phyloP scores from a whole-genome alignment of 2,113 vertebrate genomes.

The Embiotoca jacksoni region DNA sequence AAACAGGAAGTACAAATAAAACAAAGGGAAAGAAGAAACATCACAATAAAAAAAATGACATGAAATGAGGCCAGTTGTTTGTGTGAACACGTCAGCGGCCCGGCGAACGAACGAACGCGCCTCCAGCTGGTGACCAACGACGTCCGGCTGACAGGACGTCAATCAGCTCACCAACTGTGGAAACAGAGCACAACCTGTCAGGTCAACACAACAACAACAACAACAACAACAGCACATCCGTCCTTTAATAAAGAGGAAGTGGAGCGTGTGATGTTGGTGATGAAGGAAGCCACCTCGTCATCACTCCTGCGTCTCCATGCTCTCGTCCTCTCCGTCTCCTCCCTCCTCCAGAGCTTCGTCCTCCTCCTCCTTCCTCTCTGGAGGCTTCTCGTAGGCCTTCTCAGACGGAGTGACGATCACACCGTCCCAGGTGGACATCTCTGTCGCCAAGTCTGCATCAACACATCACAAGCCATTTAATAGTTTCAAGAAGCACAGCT shows the following conservation, averaged over 20 bases:
- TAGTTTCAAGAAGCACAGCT: neutral
- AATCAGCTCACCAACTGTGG: too few species aligned
- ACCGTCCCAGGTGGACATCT: constrained; percentile 98
- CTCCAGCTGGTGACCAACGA: too few species aligned
- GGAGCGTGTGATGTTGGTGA: too few species aligned
- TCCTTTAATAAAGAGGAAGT: too few species aligned
- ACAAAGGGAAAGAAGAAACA: constrained; percentile 21
- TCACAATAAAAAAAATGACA: neutral
- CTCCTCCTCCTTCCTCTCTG: constrained; percentile 96
- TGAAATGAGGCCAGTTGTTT: too few species aligned
- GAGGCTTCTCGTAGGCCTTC: constrained; percentile 96
- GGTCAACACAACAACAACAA: too few species aligned
- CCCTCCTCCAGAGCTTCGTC: constrained; percentile 94
- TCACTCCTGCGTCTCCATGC: constrained; percentile 95
- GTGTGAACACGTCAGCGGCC: too few species aligned
- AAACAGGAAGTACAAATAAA: constrained; percentile 29
- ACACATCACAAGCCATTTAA: neutral
- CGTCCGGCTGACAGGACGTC: too few species aligned
- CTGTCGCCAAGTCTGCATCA: constrained; percentile 89
- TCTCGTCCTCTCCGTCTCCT: constrained; percentile 93
- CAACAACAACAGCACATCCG: too few species aligned
- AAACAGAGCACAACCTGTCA: too few species aligned
- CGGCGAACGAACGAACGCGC: too few species aligned
- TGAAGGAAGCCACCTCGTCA: constrained; percentile 23
- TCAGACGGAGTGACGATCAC: constrained; percentile 98